These are phyloP conservation scores for Lates japonicus DNA, from an alignment of 2,797 vertebrate genomes.

Conservation along the genomic window DNA sequence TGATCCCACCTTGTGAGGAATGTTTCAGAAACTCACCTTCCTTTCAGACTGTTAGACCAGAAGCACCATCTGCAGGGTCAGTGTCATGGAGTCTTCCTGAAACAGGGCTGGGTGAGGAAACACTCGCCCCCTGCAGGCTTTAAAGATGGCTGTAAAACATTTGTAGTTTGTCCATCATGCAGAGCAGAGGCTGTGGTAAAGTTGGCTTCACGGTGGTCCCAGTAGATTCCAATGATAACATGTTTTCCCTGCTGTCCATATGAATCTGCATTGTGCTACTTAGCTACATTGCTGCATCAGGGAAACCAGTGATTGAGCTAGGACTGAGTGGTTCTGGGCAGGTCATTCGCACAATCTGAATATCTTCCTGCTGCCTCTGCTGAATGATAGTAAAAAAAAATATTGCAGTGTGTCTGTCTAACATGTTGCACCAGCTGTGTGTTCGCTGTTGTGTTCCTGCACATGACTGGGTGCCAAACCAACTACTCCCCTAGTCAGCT, in stretches of 20 bases:
- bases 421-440: slow-evolving; percentile 15
- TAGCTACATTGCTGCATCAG: background rate
- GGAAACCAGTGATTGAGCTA: background rate
- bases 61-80: slow-evolving; percentile 34
- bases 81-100: slow-evolving; percentile 36
- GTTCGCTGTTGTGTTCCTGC: slow-evolving; percentile 16
- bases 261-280: background rate
- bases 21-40: slow-evolving; percentile 21
- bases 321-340: background rate
- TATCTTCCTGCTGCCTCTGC: background rate
- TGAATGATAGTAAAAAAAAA: background rate
- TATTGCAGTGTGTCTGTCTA: background rate
- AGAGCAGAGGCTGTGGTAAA: slow-evolving; percentile 41
- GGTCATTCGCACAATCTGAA: background rate
- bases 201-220: slow-evolving; percentile 50
- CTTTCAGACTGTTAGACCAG: slow-evolving; percentile 10
- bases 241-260: background rate
- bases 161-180: slow-evolving; percentile 37
- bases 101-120: slow-evolving; percentile 25
- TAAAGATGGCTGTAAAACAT: slow-evolving; percentile 55
- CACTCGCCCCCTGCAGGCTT: slow-evolving; percentile 26
- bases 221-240: slow-evolving; percentile 7
- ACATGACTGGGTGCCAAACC: slow-evolving; percentile 9
- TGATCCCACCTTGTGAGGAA: background rate
- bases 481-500: slow-evolving; percentile 1